These are phyloP conservation scores for Villa cingulata DNA, from an alignment of 2,888 invertebrate species.

Conservation along the genomic window DNA sequence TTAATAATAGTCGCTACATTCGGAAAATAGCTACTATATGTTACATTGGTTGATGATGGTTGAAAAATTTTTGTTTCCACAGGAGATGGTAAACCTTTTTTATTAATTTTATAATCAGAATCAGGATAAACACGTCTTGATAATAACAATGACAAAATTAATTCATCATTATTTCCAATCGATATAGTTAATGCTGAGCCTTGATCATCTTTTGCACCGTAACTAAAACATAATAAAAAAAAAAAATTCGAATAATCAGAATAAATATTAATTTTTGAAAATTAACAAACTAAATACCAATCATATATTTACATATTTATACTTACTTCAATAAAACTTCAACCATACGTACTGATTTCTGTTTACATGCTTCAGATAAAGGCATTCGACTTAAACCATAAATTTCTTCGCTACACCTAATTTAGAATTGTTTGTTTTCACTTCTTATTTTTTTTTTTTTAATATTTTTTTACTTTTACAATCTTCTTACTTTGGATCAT, in stretches of 20 bases:
- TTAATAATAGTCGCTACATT: constrained; percentile 76
- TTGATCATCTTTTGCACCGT: constrained; percentile 79
- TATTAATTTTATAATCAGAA: constrained; percentile 85
- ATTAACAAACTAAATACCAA: not conserved
- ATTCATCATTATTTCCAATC: constrained; percentile 57
- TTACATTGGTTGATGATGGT: constrained; percentile 48
- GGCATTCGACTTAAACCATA: constrained; percentile 34
- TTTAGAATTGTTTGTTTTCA: no score
- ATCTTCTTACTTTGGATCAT: constrained; percentile 28
- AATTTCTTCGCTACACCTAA: constrained; percentile 31
- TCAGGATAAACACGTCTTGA: constrained; percentile 82
- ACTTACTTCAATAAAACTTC: constrained; percentile 30
- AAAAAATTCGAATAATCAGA: not conserved
- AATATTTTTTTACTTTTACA: no score
- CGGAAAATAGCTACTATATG: constrained; percentile 69
- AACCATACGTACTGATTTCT: constrained; percentile 31
- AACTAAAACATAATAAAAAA: constrained; percentile 21
- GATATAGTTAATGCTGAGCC: constrained; percentile 69
- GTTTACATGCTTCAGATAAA: constrained; percentile 34
- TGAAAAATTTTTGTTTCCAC: constrained; percentile 35
- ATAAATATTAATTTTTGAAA: not conserved
- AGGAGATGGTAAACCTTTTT: constrained; percentile 53
- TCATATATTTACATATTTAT: not conserved
- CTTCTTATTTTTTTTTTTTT: no score
- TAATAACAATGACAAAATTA: constrained; percentile 65